Evolutionary conservation across 2,113 vertebrate species (phyloP).

Genomic region (Leptocoma aspasia): DNA sequence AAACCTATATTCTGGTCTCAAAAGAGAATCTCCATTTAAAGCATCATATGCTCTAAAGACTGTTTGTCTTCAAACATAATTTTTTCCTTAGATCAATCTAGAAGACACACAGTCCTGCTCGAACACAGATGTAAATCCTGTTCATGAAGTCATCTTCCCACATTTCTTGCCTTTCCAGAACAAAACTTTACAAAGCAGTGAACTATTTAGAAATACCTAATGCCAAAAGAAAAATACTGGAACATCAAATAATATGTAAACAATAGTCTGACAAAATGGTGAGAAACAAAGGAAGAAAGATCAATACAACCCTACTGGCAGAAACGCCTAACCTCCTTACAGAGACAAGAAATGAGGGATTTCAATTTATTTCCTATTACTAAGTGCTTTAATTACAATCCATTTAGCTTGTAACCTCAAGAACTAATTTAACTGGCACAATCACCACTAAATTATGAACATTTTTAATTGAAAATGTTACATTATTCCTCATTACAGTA

Average conservation of each 20-base stretch:
- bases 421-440: conserved; percentile 8
- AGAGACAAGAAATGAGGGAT: neutral
- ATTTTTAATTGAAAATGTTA: conserved; percentile 49
- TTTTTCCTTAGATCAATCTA: neutral
- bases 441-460: conserved; percentile 21
- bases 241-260: conserved; percentile 31
- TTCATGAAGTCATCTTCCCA: neutral
- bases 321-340: neutral
- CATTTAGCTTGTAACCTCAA: neutral
- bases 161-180: neutral
- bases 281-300: conserved; percentile 34
- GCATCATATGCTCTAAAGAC: neutral
- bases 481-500: conserved; percentile 22
- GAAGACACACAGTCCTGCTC: neutral
- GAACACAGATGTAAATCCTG: neutral
- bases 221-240: neutral
- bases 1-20: neutral
- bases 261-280: neutral
- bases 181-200: neutral
- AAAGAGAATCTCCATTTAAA: neutral
- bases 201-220: neutral
- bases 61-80: neutral
- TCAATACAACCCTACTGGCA: neutral
- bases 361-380: neutral
- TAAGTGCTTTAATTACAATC: neutral